Evolutionary conservation across 2,888 invertebrate genomes (phyloP).

Genomic region (Bombyx huttoni): DNA sequence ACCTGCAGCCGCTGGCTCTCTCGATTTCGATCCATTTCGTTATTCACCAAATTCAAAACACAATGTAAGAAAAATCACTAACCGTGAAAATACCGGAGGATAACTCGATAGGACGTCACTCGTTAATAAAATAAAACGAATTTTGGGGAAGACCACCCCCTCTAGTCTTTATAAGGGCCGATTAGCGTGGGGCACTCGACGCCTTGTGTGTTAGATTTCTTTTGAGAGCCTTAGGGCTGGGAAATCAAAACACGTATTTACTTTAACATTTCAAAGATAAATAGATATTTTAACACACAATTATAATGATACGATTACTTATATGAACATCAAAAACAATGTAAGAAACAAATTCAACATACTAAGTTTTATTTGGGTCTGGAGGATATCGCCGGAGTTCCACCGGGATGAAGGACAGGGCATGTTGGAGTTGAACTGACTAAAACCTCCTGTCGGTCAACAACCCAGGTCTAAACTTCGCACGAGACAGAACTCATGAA

Average conservation of each 20-base stretch:
- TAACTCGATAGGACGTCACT: background rate
- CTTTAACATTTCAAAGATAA: background rate
- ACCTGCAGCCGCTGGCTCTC: no score
- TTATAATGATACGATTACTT: background rate
- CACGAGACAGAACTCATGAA: no score
- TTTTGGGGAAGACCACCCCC: slow-evolving; percentile 28
- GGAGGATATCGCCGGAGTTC: no score
- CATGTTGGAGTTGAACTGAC: no score
- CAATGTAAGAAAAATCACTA: background rate
- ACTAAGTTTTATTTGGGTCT: no score
- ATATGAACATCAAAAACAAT: background rate
- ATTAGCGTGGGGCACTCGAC: slow-evolving; percentile 16
- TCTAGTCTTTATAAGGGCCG: slow-evolving; percentile 25
- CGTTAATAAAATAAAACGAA: slow-evolving; percentile 45
- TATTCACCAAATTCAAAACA: no score
- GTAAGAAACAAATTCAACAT: background rate
- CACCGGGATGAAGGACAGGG: no score
- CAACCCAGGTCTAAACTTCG: no score
- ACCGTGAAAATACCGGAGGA: background rate
- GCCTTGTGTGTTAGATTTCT: slow-evolving; percentile 2
- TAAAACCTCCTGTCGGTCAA: no score
- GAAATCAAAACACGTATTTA: background rate
- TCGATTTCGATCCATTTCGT: no score
- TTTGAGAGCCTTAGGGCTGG: slow-evolving; percentile 4
- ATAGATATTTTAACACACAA: no score